Base-by-base conservation (phyloP, 2,888 invertebrate species). In the Cremastobaeus sp. region DNA sequence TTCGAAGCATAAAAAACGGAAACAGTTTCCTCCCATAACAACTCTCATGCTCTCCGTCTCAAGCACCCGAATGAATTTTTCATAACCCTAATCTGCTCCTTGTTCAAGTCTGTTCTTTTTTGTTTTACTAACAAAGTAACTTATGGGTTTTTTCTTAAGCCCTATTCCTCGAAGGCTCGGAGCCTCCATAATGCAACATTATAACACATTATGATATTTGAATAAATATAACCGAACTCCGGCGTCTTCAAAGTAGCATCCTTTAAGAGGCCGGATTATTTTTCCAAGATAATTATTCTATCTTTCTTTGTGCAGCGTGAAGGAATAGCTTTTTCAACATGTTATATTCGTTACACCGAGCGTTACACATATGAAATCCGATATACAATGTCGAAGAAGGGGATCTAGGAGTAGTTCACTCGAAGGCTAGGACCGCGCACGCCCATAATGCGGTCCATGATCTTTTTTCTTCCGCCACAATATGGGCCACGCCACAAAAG, bases 401-500 rank as follows among this genome's bases (percentile, higher is more conserved):
- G 59, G 48, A 69, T 64, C 57, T 47, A 6, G 21, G 50, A 45
- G 55, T 52, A 69, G 48, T 59, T 65, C 41, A 43, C 41, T 57
- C 17, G 62, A 28, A 68, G 62, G 69, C 59, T 59, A 43, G 34
- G 47, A 32, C 43, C 47, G 55, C 59, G 65, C 64, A 59, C 59
- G 60, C 55, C 66, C 41, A 25, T 69, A 60, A 74, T 54, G 69
- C 77, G 77, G 73, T 70, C 60, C 65, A 57, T 74, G 77, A 80
- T 78, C 66, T 69, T 55, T 71, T 68, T 66, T 70, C 20, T 15
- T 47, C 47, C 57, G 52, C 78, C 78, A 78, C 82, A 83, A 83
- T 85, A 79, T 69, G 71, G 60, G 55, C 65, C 78, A 75, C 48
- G 77, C 76, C 78, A 82, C 81, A 82, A 84, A 83, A 79, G 79